These are phyloP conservation scores for Lathronympha strigana DNA, from an alignment of 2,888 invertebrate species.

Conservation along the genomic window DNA sequence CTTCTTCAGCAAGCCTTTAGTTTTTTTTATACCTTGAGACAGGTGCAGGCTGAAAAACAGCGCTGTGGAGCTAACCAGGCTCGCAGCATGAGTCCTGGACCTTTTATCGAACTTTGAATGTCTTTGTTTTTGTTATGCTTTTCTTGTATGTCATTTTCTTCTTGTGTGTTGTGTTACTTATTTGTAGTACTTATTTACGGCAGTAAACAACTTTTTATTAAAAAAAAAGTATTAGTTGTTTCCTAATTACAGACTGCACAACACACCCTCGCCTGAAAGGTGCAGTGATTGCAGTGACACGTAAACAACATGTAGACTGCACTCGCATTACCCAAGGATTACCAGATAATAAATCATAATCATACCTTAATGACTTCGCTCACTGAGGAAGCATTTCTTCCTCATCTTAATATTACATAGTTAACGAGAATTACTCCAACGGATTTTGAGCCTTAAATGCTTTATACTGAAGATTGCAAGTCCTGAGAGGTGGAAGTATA, in stretches of 20 bases:
- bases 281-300: conserved; percentile 26
- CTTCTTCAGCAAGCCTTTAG: too few relatives aligned
- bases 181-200: too few relatives aligned
- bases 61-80: too few relatives aligned
- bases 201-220: too few relatives aligned
- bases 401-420: conserved; percentile 14
- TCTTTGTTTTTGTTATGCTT: too few relatives aligned
- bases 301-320: conserved; percentile 1
- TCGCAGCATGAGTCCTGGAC: too few relatives aligned
- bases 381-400: conserved; percentile 21
- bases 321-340: conserved; percentile 32
- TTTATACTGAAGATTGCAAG: neutral
- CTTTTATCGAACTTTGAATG: too few relatives aligned
- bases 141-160: too few relatives aligned
- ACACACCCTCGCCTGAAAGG: conserved; percentile 3
- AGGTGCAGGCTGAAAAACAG: too few relatives aligned
- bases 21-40: too few relatives aligned
- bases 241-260: neutral
- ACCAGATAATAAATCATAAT: conserved; percentile 37
- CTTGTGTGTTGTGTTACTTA: too few relatives aligned
- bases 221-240: too few relatives aligned
- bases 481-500: neutral
- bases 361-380: conserved; percentile 16
- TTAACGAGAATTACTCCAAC: neutral
- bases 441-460: neutral